A percentile compares a stretch with the other conserved stretches of the same genome.
Evolutionary conservation across 2,113 vertebrate species (phyloP).

Genomic region (Otocyon megalotis): DNA sequence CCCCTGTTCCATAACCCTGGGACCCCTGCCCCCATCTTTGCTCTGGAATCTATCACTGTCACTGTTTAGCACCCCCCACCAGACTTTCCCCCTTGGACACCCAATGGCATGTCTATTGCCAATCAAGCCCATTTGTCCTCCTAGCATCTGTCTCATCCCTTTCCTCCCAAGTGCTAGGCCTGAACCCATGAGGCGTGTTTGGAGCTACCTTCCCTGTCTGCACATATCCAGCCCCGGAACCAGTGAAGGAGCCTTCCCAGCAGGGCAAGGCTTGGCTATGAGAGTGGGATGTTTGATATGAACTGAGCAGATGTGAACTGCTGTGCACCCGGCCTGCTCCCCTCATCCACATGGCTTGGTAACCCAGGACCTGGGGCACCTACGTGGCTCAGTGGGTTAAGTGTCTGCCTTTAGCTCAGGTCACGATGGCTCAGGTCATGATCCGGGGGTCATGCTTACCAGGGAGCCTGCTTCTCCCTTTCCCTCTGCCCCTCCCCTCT

Average conservation of each 20-base stretch:
- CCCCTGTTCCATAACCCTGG: neutral
- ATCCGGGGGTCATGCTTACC: neutral
- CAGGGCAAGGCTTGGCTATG: neutral
- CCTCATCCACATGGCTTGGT: neutral
- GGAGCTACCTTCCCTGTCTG: neutral
- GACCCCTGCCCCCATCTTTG: neutral
- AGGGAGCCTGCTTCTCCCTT: neutral
- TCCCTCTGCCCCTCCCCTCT: neutral
- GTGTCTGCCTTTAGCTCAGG: neutral
- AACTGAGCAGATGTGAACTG: neutral
- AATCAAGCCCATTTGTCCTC: neutral
- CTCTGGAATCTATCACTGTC: neutral
- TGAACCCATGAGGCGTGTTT: neutral
- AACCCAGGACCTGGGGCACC: neutral
- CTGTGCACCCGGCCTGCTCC: accelerated
- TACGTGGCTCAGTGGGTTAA: neutral
- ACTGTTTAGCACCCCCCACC: neutral
- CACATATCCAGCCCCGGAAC: neutral
- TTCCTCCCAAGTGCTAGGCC: neutral
- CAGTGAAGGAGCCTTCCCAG: neutral
- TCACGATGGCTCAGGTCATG: neutral
- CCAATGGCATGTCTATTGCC: neutral
- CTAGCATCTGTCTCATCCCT: neutral
- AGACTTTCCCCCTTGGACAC: neutral
- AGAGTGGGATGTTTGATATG: neutral